Evolutionary conservation across 1,140 invertebrate genomes (phyloP), one percentile per base, ranked within the genome.

Genomic region (Contarinia nasturtii): DNA sequence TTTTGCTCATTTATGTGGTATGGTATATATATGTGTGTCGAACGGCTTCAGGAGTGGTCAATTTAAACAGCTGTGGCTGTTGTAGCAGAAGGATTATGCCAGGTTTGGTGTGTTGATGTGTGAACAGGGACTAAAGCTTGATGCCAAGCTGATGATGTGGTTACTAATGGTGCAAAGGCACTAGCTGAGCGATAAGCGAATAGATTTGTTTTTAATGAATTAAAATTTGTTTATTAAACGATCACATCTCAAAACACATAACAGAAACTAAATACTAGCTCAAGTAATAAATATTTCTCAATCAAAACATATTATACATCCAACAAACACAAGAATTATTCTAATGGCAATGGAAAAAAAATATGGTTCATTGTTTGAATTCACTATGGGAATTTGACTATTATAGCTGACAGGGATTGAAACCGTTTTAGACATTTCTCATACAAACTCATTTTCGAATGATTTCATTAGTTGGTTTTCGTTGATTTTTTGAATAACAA

Each of bases 141-240:
- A 55, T 63, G 61, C 61, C 61, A 63, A 52, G 59, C 58, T 53
- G 60, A n/a, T 33, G 44, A 58, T 52, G 60, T 61, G 55, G 63
- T 60, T 53, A 63, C 61, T 60, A 63, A 63, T 59, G 60, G 55
- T 56, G 57, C 63, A 63, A 62, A 62, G 52, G 57, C 58, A 61
- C 59, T 57, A 52, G 54, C 58, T 63, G 33, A 18, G n/a, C 27
- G n/a, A 33, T 27, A 40, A 40, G 18, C 18, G 18, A 40, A 40
- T 40, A 40, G 38, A 15, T 15, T 40, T 15, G 38, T 3, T 5
- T 15, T 40, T 15, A 4, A 40, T 40, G 18, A 19, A 19, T 19
- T 15, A 40, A 14, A 40, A 14, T 14, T 15, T 19, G 38, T 15
- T 7, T 40, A 19, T 5, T 14, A 19, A 27, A 27, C 3, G 4